These are phyloP conservation scores for Antheraea yamamai DNA, from an alignment of 2,888 invertebrate species.

Conservation along the genomic window DNA sequence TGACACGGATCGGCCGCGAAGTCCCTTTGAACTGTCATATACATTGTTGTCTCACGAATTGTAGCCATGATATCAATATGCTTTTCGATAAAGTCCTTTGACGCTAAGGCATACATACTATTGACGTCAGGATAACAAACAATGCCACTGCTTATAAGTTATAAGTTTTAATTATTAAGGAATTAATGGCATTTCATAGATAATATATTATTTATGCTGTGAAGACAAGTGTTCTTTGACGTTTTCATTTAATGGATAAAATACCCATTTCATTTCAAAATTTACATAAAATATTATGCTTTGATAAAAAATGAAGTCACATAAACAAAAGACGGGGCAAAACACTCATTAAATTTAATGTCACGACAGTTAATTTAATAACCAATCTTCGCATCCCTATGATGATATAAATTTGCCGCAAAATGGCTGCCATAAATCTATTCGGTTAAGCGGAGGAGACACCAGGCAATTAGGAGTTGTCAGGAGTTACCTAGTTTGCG, in stretches of 20 bases:
- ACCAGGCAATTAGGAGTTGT: slow-evolving; percentile 46
- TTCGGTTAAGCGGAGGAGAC: slow-evolving; percentile 52
- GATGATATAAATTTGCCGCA: slow-evolving; percentile 48
- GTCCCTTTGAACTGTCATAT: slow-evolving; percentile 37
- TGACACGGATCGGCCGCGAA: slow-evolving; percentile 38
- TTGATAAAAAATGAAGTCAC: background rate
- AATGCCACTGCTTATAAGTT: background rate
- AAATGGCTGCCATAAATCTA: slow-evolving; percentile 61
- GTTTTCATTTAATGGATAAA: background rate
- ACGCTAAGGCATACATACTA: background rate
- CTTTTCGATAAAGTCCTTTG: background rate
- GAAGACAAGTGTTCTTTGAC: background rate
- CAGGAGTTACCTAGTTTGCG: slow-evolving; percentile 40
- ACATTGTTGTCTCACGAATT: slow-evolving; percentile 14
- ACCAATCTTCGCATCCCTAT: slow-evolving; percentile 32
- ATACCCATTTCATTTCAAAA: background rate
- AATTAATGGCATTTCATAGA: background rate
- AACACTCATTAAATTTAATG: slow-evolving; percentile 41
- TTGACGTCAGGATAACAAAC: background rate
- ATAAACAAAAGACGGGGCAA: background rate
- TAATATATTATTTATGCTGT: background rate
- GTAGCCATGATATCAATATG: slow-evolving; percentile 8
- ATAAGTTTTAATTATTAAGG: background rate
- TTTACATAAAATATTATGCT: background rate
- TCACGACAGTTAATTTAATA: slow-evolving; percentile 48